A percentile compares a stretch with the other conserved stretches of the same genome.
Evolutionary conservation across 2,888 invertebrate species (phyloP).

Genomic region (Calephelis perditalis): DNA sequence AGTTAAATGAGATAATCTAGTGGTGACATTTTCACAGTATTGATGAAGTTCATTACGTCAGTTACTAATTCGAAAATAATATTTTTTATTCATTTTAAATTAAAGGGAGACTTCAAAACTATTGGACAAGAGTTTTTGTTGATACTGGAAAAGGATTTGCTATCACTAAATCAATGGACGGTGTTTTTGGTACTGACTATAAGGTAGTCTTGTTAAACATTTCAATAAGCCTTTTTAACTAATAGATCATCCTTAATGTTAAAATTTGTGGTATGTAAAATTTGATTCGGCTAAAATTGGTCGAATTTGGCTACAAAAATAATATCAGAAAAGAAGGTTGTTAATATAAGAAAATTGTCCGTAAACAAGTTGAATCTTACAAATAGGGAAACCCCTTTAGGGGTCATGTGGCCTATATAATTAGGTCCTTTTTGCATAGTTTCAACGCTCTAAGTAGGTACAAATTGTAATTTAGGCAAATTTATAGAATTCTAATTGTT

Average conservation of each 20-base stretch:
- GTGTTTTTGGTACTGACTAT: constrained; percentile 1
- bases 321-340: constrained; percentile 10
- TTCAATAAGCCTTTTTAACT: neutral
- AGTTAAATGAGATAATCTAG: neutral
- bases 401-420: constrained; percentile 10
- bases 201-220: constrained; percentile 6
- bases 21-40: neutral
- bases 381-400: neutral
- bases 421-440: constrained; percentile 4
- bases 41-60: neutral
- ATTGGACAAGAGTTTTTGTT: neutral
- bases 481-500: constrained; percentile 8
- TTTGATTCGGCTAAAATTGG: constrained; percentile 6
- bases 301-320: constrained; percentile 1
- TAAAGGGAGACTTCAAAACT: neutral
- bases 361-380: neutral
- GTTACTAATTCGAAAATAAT: neutral
- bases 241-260: neutral
- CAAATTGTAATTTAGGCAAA: constrained; percentile 12
- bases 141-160: neutral
- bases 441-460: constrained; percentile 10
- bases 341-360: constrained; percentile 7
- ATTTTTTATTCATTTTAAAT: neutral
- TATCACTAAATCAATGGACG: neutral
- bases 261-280: neutral